Conservation (phyloP, 2,888 invertebrate genomes). For the Galeruca laticollis region DNA sequence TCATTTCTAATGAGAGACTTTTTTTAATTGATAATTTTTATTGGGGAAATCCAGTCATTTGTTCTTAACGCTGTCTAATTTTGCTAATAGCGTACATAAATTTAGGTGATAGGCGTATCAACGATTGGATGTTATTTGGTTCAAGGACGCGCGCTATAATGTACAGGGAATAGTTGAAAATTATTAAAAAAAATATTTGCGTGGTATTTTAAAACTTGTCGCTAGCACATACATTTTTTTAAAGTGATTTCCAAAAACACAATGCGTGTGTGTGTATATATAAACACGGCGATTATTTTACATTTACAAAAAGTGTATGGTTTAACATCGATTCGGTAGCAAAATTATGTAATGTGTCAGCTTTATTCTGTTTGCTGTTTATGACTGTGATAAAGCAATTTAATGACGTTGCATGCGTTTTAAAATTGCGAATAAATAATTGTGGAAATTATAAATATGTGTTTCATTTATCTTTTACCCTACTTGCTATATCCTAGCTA, state of each 20-base stretch:
- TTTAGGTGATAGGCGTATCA: conserved; percentile 22
- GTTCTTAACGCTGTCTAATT: conserved; percentile 25
- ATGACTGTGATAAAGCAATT: conserved; percentile 38
- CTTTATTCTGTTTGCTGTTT: conserved; percentile 34
- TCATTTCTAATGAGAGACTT: conserved; percentile 1
- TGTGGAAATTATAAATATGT: conserved; percentile 23
- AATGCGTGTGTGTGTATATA: conserved; percentile 15
- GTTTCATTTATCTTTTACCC: conserved; percentile 13
- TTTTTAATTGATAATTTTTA: conserved; percentile 27
- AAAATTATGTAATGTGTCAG: conserved; percentile 37
- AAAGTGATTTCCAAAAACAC: conserved; percentile 18
- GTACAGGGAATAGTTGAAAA: background rate
- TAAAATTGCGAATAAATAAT: conserved; percentile 33
- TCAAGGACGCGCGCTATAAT: background rate
- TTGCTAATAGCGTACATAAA: conserved; percentile 21
- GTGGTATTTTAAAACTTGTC: background rate
- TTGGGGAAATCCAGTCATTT: conserved; percentile 31
- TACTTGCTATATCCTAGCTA: too few relatives aligned
- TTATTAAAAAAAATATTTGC: background rate
- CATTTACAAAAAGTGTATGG: conserved; percentile 37
- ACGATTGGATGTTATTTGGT: conserved; percentile 11
- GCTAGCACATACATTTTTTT: conserved; percentile 29
- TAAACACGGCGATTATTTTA: conserved; percentile 35
- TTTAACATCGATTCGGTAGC: conserved; percentile 26
- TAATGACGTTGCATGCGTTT: conserved; percentile 29